Conservation (phyloP, 2,888 invertebrate species). For the Pharmacophagus antenor region DNA sequence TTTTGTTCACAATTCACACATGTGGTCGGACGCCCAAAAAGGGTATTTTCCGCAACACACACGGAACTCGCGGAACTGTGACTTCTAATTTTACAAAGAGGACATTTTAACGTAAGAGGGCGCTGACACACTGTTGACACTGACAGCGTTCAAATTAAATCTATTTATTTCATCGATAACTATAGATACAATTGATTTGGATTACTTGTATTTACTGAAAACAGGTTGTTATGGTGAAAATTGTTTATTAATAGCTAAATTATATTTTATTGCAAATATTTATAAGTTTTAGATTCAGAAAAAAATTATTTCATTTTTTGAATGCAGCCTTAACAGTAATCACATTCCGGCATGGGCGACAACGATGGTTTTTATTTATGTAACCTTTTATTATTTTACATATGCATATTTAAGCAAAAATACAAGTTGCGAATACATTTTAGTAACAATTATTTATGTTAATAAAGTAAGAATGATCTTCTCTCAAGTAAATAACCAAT, state of each 20-base stretch:
- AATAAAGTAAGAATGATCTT: not conserved
- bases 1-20: conserved; percentile 81
- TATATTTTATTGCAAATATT: not conserved
- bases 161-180: conserved; percentile 6
- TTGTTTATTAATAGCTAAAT: not conserved
- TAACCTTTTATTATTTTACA: conserved; percentile 8
- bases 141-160: conserved; percentile 50
- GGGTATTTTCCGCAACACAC: conserved; percentile 83
- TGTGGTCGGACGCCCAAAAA: conserved; percentile 86
- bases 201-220: not conserved
- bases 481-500: not conserved
- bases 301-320: conserved; percentile 24
- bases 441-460: not conserved
- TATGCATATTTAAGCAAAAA: not conserved
- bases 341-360: conserved; percentile 48
- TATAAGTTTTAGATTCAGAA: not conserved
- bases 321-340: conserved; percentile 46
- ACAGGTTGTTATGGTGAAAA: not conserved
- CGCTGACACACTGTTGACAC: conserved; percentile 51
- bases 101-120: conserved; percentile 69
- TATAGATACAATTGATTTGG: not conserved
- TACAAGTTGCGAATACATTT: not conserved
- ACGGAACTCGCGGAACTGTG: conserved; percentile 79
- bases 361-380: conserved; percentile 28
- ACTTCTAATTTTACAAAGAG: conserved; percentile 75